Evolutionary conservation across 2,888 invertebrate genomes (phyloP), one percentile per base, ranked within the genome.

Genomic region (Malthinus seriepunctatus): DNA sequence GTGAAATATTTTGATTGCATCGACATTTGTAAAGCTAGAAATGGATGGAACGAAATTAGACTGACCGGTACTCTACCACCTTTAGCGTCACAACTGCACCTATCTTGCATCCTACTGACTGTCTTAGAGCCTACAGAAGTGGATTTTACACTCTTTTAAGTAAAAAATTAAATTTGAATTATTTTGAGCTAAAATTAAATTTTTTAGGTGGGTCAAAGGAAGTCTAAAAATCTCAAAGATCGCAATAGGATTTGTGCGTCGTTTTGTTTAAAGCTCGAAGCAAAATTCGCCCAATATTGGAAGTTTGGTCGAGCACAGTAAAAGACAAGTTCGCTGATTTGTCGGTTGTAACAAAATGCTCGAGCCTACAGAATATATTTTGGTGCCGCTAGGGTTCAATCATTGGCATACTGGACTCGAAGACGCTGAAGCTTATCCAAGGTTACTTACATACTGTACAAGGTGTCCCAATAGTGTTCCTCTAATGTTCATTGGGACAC

Each of bases 1-100:
- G 83, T 95, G 63, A 93, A 90, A 72, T 93, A 95, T 78, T 99
- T 98, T 80, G 97, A 97, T 81, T 95, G 96, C 75, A 95, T 98
- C 72, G 97, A 98, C 79, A 94, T 98, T 59, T 98, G 98, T 79
- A 97, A 97, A 80, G 93, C 95, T 52, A 86, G 93, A 47, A 88
- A 86, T 58, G 93, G 93, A 23, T 97, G 97, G 96, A 92, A 93
- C 78, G 97, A 97, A 82, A 89, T 92, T 37, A 85, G 96, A 23
- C 80, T 96, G 51, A 88, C 73, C 56, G 95, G 95, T 5, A 88
- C 88, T 38, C 81, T 96, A 60, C 95, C 95, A 35, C 91, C 93
- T 1, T 81, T 92, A 71, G 92, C 94, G 11, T 90, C 90, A 47
- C 87, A 93, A 35, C 83, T 89, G 37, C 89, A 91, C 72, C 82